phyloP scores from a whole-genome alignment of 2,113 vertebrate species.

The Tragelaphus scriptus region DNA sequence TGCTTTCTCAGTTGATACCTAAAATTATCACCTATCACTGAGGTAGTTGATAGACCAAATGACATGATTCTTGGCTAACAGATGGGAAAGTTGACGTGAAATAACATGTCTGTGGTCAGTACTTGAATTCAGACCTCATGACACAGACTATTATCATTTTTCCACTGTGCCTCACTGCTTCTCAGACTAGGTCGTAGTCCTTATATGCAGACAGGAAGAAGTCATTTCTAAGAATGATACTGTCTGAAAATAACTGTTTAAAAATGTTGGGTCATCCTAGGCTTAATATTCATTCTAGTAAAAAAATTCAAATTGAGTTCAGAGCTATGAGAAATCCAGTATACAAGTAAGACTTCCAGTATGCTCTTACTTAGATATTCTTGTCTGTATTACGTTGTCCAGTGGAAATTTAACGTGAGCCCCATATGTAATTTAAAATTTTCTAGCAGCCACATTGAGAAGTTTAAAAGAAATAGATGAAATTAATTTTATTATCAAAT shows the following conservation, averaged over 20 bases:
- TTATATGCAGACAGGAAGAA: not conserved
- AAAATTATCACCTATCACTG: not conserved
- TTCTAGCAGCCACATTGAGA: not conserved
- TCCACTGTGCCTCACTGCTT: not conserved
- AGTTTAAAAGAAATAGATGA: not conserved
- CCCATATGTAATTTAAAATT: not conserved
- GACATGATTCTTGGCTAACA: not conserved
- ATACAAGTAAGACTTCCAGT: not conserved
- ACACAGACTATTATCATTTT: not conserved
- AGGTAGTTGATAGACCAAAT: not conserved
- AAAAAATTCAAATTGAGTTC: not conserved
- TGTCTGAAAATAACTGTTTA: not conserved
- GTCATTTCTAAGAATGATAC: not conserved
- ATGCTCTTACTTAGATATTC: not conserved
- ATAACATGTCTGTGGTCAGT: not conserved
- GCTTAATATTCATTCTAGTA: not conserved
- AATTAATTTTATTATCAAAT: conserved; percentile 25
- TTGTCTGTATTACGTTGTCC: not conserved
- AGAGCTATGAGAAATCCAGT: not conserved
- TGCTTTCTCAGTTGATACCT: not conserved
- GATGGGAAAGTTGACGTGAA: not conserved
- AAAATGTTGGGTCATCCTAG: not conserved
- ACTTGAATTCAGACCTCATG: not conserved
- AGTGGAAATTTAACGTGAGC: not conserved
- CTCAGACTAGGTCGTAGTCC: not conserved